phyloP scores from a whole-genome alignment of 64 coral and sea anemone genomes.

The Orbicella faveolata region DNA sequence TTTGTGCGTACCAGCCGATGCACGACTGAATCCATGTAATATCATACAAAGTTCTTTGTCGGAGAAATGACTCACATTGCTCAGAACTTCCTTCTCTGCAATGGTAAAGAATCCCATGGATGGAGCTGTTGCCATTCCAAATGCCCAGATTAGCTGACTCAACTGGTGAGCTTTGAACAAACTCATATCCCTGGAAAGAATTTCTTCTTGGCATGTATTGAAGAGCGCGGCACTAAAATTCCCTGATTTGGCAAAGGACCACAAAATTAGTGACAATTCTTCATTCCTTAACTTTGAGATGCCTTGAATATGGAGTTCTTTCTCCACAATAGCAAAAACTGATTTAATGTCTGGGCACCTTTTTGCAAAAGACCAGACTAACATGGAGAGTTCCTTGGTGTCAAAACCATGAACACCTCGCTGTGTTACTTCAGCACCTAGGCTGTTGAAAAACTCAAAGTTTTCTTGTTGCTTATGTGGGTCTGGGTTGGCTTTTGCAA shows the following conservation, averaged over 20 bases:
- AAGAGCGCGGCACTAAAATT: conserved; percentile 10
- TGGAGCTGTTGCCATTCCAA: neutral
- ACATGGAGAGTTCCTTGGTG: neutral
- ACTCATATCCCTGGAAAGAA: conserved; percentile 11
- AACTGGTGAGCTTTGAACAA: conserved; percentile 29
- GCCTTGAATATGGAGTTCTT: conserved; percentile 7
- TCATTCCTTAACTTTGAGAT: conserved; percentile 15
- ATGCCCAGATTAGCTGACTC: conserved; percentile 25
- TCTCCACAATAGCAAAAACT: conserved; percentile 28
- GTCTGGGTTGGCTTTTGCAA: neutral
- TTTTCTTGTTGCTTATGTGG: neutral
- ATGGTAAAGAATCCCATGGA: neutral
- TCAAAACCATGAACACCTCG: conserved; percentile 39
- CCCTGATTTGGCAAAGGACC: conserved; percentile 22
- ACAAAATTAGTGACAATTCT: conserved; percentile 17
- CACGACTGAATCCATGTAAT: neutral
- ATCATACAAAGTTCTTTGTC: conserved; percentile 25
- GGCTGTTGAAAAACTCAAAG: neutral
- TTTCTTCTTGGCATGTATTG: conserved; percentile 1
- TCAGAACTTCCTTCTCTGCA: neutral
- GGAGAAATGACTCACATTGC: neutral
- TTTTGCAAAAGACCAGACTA: conserved; percentile 32
- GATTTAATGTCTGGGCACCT: neutral
- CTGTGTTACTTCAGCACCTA: conserved; percentile 9
- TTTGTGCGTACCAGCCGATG: neutral